These are phyloP conservation scores for Molossus molossus DNA, from an alignment of 2,797 vertebrate genomes.

Conservation along the genomic window DNA sequence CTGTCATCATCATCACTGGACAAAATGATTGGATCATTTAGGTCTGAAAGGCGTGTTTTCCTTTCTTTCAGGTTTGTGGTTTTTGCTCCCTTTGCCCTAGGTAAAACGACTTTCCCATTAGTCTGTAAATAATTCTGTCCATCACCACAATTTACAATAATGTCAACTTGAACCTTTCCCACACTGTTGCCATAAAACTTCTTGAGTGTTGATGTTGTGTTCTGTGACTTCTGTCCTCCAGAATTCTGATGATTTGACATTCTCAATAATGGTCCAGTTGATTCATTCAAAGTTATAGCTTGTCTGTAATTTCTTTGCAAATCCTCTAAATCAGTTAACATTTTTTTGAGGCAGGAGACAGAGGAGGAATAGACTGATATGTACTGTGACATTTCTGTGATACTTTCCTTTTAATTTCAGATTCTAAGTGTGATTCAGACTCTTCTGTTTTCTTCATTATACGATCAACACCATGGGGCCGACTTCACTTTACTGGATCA, in stretches of 20 bases:
- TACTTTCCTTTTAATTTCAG: conserved; percentile 90
- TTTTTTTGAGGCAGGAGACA: conserved; percentile 89
- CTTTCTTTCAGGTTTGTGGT: conserved; percentile 89
- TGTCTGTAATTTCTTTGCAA: conserved; percentile 90
- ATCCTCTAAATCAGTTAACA: conserved; percentile 89
- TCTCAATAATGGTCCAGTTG: conserved; percentile 91
- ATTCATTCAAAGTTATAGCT: conserved; percentile 86
- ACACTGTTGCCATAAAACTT: conserved; percentile 92
- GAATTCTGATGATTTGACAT: conserved; percentile 92
- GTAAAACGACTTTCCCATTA: conserved; percentile 91
- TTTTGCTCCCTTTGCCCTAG: conserved; percentile 89
- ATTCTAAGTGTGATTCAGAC: conserved; percentile 87
- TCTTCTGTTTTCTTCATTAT: conserved; percentile 89
- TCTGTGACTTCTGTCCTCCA: conserved; percentile 90
- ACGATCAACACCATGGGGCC: conserved; percentile 90
- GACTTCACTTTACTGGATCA: conserved; percentile 93
- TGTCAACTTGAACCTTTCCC: conserved; percentile 89
- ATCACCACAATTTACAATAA: conserved; percentile 90
- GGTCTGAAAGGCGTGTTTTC: conserved; percentile 90
- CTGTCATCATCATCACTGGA: conserved; percentile 95
- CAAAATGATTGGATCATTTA: conserved; percentile 97
- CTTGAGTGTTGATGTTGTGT: conserved; percentile 90
- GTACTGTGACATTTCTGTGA: conserved; percentile 89
- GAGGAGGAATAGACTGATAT: conserved; percentile 80
- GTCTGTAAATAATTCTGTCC: conserved; percentile 90